phyloP scores from a whole-genome alignment of 2,113 vertebrate species.

The Centropus unirufus region DNA sequence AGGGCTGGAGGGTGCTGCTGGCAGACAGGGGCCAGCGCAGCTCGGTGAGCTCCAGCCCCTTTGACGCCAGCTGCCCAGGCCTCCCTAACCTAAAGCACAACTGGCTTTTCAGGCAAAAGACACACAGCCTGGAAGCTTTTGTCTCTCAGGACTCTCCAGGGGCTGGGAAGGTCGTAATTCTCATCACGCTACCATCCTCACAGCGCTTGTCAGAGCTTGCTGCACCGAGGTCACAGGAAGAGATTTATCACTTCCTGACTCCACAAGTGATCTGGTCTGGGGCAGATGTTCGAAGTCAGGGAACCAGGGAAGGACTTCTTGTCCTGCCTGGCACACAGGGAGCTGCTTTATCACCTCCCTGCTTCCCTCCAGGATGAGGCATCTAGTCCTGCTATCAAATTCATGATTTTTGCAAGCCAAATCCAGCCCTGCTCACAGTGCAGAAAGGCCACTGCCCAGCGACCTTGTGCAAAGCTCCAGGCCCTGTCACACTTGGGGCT shows the following conservation, averaged over 20 bases:
- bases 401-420: not conserved
- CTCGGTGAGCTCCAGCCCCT: not conserved
- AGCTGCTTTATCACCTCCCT: not conserved
- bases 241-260: not conserved
- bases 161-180: not conserved
- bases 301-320: not conserved
- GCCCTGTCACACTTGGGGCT: constrained; percentile 8
- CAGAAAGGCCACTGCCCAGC: not conserved
- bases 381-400: not conserved
- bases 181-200: not conserved
- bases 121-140: not conserved
- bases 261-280: not conserved
- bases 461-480: constrained; percentile 8
- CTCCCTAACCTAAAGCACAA: not conserved
- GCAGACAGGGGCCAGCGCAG: not conserved
- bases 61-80: not conserved
- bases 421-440: not conserved
- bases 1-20: not conserved
- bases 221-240: not conserved
- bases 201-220: rapidly evolving
- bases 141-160: not conserved
- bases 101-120: not conserved
- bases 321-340: not conserved
- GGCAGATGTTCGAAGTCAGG: not conserved
- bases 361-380: not conserved